These are phyloP conservation scores for Cichlasoma orientale DNA, from an alignment of 2,797 vertebrate genomes.

Conservation along the genomic window DNA sequence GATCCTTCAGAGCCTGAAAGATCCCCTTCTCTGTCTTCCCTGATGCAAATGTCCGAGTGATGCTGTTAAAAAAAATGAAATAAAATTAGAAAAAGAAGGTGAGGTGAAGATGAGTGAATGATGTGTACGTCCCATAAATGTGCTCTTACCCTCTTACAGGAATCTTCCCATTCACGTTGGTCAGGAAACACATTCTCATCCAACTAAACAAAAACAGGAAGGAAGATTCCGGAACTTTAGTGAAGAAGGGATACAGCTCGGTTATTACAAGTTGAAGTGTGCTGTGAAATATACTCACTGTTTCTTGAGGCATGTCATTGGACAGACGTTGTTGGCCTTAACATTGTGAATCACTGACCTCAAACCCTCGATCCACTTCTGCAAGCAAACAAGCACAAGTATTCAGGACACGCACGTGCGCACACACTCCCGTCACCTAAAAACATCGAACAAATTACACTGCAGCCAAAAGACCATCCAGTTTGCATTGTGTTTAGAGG, in stretches of 20 bases:
- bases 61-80: constrained; percentile 75
- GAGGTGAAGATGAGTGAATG: background rate
- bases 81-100: background rate
- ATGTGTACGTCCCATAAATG: too few relatives aligned
- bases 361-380: constrained; percentile 98
- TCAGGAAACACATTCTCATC: constrained; percentile 97
- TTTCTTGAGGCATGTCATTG: constrained; percentile 99
- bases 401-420: constrained; percentile 4
- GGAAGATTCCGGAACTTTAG: background rate
- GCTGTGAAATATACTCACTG: constrained; percentile 85
- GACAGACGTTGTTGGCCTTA: constrained; percentile 98
- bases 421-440: background rate
- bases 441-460: background rate
- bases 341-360: constrained; percentile 97
- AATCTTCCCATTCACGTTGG: constrained; percentile 96
- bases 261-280: background rate
- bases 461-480: background rate
- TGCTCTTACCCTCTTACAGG: constrained; percentile 94
- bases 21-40: constrained; percentile 99
- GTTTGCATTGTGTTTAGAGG: constrained; percentile 20
- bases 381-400: constrained; percentile 64
- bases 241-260: background rate
- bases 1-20: constrained; percentile 97
- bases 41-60: constrained; percentile 97
- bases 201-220: constrained; percentile 82